A percentile compares a stretch with the other conserved stretches of the same genome.
phyloP scores from a whole-genome alignment of 2,888 invertebrate species.

The Elmis aenea region DNA sequence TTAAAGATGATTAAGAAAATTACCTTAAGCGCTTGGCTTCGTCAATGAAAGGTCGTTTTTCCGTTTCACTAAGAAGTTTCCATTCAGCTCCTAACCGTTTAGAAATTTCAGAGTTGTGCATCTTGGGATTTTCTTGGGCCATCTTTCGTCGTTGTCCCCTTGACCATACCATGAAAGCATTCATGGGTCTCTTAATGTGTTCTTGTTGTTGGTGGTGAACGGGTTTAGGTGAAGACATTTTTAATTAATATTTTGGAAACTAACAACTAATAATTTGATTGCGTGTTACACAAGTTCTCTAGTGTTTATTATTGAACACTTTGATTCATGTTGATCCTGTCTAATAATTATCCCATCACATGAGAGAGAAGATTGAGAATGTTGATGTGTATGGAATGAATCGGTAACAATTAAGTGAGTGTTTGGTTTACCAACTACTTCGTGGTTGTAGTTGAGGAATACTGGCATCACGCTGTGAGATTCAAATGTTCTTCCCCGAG shows the following conservation, averaged over 20 bases:
- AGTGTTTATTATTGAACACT: too few relatives aligned
- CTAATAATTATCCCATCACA: too few relatives aligned
- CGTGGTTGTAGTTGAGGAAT: constrained; percentile 27
- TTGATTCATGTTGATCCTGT: too few relatives aligned
- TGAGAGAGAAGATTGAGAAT: too few relatives aligned
- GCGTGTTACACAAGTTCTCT: too few relatives aligned
- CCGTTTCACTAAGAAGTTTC: constrained; percentile 80
- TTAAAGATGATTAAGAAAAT: too few relatives aligned
- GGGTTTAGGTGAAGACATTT: constrained; percentile 31
- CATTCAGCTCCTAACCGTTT: constrained; percentile 83
- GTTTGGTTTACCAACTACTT: constrained; percentile 23
- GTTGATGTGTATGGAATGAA: too few relatives aligned
- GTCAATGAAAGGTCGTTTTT: constrained; percentile 86
- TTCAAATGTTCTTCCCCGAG: constrained; percentile 22
- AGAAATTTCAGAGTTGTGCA: constrained; percentile 90
- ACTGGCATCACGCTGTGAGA: constrained; percentile 27
- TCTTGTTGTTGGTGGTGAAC: constrained; percentile 47
- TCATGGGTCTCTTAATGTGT: constrained; percentile 75
- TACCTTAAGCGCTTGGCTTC: constrained; percentile 84
- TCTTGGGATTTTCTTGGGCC: constrained; percentile 91
- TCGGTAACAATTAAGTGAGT: too few relatives aligned
- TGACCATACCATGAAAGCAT: constrained; percentile 87
- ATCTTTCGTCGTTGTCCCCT: constrained; percentile 83
- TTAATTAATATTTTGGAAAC: too few relatives aligned
- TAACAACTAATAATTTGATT: too few relatives aligned